phyloP scores from a whole-genome alignment of 2,113 vertebrate species.

The Ciconia boyciana region DNA sequence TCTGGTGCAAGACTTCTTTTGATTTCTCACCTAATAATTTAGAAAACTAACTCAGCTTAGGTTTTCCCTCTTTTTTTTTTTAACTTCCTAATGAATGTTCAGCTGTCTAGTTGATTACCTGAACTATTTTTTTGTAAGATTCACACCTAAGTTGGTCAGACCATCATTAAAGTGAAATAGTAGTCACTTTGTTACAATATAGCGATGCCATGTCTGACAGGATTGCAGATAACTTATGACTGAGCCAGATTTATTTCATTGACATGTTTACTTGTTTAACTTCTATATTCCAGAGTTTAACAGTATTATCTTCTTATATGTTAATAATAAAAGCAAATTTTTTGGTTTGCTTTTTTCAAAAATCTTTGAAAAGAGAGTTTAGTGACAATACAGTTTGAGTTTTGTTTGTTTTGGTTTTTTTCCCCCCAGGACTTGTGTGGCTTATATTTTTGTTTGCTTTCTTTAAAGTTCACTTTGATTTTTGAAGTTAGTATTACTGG shows the following conservation, averaged over 20 bases:
- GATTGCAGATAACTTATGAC: background rate
- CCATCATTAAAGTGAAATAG: background rate
- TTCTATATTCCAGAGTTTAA: background rate
- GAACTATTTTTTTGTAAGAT: background rate
- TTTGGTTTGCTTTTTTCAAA: background rate
- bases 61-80: background rate
- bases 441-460: background rate
- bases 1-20: background rate
- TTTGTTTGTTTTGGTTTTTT: background rate
- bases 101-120: background rate
- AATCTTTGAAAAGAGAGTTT: background rate
- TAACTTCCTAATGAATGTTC: background rate
- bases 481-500: background rate
- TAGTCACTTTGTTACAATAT: background rate
- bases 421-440: background rate
- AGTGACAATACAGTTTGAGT: background rate
- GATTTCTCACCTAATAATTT: background rate
- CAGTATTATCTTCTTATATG: background rate
- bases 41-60: background rate
- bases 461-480: background rate
- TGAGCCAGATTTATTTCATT: background rate
- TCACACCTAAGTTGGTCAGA: background rate
- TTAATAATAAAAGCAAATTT: background rate
- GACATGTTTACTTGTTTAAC: background rate
- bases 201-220: background rate